Base-by-base conservation (phyloP, 2,888 invertebrate species). In the Metellina segmentata region DNA sequence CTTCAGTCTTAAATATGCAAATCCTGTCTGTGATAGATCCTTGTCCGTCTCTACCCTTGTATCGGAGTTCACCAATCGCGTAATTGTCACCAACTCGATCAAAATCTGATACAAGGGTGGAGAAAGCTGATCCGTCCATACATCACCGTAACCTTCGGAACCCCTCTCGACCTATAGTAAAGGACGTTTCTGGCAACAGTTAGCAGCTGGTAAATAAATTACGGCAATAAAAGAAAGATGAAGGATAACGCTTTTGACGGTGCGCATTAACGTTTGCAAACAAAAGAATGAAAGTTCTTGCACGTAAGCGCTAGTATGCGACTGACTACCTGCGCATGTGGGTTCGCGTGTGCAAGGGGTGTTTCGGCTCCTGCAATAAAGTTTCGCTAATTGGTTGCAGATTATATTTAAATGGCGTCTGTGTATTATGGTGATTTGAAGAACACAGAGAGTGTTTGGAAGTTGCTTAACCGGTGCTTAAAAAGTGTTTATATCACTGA, bases 281-380 rank as follows among this genome's bases (percentile, higher is more conserved):
- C 85, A 85, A 85, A 75, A 85, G 85, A 85, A 85, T 85, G 72
- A 72, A 7, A 70, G 9, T 9, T n/a, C 53, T 74, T 85, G 72
- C 53, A 34, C 20, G 48, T 13, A 52, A 34, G 13, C n/a, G 51
- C 71, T 49, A 11, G 11, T 71, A 19, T 34, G 34, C 4, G 34
- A 6, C 9, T 51, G 77, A 49, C 9, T 72, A 19, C 51, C 51
- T 77, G 19, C n/a, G n/a, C 16, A n/a, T 11, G n/a, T 52, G 49
- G 52, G 49, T 77, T 52, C 77, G 77, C 49, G 52, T 34, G 52
- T 51, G 16, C 19, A n/a, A 77, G 16, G 52, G 13, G 79, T 34
- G 79, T 34, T 72, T 61, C 61, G 61, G 61, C 16, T 16, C 0
- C 4, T 34, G 4, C 34, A 34, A 34, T 9, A 61, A 61, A 11